Conservation (phyloP, 2,888 invertebrate genomes). For the Chymomyza procnemis region DNA sequence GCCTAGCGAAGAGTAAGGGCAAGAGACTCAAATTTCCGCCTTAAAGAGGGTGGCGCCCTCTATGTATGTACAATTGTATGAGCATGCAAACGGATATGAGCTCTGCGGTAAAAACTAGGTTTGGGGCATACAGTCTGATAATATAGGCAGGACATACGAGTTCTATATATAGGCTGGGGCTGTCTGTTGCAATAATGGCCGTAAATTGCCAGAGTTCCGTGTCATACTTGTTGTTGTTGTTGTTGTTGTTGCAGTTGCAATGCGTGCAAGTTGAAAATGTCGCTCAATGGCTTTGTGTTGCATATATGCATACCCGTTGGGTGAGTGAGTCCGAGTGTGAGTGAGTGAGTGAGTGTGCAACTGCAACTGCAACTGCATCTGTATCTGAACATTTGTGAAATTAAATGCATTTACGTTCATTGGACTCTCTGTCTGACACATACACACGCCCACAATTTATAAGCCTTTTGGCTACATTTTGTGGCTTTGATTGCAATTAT, state of each 20-base stretch:
- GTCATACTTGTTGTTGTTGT: slow-evolving; percentile 10
- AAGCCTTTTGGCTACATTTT: slow-evolving; percentile 72
- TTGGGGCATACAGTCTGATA: not conserved
- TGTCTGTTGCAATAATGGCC: slow-evolving; percentile 43
- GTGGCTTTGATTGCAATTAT: slow-evolving; percentile 75
- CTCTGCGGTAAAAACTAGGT: slow-evolving; percentile 8
- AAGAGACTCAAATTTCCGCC: not conserved
- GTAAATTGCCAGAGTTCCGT: slow-evolving; percentile 37
- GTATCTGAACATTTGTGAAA: slow-evolving; percentile 9
- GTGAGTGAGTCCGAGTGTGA: slow-evolving; percentile 12
- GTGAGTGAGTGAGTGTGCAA: slow-evolving; percentile 18
- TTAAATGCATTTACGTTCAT: slow-evolving; percentile 18
- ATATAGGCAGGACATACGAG: not conserved
- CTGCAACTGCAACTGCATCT: not conserved
- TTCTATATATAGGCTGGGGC: slow-evolving; percentile 1
- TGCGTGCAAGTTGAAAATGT: not conserved
- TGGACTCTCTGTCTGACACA: slow-evolving; percentile 12
- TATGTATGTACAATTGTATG: not conserved
- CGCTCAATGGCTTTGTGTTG: slow-evolving; percentile 6
- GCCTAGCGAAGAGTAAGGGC: not conserved
- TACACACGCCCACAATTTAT: slow-evolving; percentile 56
- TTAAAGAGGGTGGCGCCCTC: not conserved
- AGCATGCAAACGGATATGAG: slow-evolving; percentile 15
- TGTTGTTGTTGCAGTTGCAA: slow-evolving; percentile 19
- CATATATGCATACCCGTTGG: slow-evolving; percentile 32